These are phyloP conservation scores for Stegodyphus dumicola DNA, from an alignment of 1,140 invertebrate genomes.

Conservation along the genomic window DNA sequence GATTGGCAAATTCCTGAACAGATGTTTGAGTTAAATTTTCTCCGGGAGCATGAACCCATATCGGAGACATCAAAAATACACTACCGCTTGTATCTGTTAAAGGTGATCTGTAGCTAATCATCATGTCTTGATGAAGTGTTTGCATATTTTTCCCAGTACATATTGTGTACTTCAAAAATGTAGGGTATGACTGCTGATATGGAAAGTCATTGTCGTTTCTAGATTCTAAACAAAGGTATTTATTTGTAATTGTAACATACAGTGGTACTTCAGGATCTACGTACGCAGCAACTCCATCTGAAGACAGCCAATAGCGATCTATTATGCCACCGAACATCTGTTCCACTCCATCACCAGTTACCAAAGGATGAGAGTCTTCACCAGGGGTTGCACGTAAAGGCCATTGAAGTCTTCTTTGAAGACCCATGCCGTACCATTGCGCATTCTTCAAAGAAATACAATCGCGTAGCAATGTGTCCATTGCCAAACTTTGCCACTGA, in stretches of 20 bases:
- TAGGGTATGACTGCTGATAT: slow-evolving; percentile 80
- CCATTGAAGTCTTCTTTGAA: slow-evolving; percentile 80
- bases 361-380: slow-evolving; percentile 77
- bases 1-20: slow-evolving; percentile 62
- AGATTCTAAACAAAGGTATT: slow-evolving; percentile 77
- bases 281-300: slow-evolving; percentile 82
- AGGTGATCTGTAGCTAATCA: slow-evolving; percentile 63
- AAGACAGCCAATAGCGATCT: slow-evolving; percentile 85
- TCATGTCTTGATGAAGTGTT: slow-evolving; percentile 77
- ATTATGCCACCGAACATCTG: slow-evolving; percentile 80
- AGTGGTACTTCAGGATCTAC: slow-evolving; percentile 82
- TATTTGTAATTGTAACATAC: slow-evolving; percentile 71
- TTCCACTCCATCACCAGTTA: slow-evolving; percentile 76
- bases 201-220: slow-evolving; percentile 74
- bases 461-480: slow-evolving; percentile 78
- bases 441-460: slow-evolving; percentile 79
- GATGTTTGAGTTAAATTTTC: slow-evolving; percentile 53
- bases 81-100: slow-evolving; percentile 6
- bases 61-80: slow-evolving; percentile 21
- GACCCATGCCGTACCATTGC: slow-evolving; percentile 74
- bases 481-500: slow-evolving; percentile 77
- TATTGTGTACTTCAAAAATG: slow-evolving; percentile 84
- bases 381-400: slow-evolving; percentile 80
- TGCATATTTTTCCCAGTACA: slow-evolving; percentile 84
- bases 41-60: slow-evolving; percentile 32